phyloP scores from a whole-genome alignment of 1,140 invertebrate genomes.

The Brachionus manjavacas region DNA sequence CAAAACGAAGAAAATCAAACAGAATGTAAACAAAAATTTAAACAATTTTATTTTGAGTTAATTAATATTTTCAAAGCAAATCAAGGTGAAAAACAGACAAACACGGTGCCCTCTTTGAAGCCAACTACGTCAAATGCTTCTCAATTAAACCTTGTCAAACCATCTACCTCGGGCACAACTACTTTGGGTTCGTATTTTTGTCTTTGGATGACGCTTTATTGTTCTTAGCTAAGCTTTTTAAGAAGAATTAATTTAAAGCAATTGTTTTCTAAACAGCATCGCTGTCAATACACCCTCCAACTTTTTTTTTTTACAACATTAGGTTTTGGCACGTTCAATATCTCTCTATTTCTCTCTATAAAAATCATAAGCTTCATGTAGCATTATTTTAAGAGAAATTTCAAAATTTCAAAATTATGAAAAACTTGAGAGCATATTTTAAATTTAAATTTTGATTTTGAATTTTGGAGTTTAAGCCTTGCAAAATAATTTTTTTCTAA shows the following conservation, averaged over 20 bases:
- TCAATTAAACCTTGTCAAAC: not conserved
- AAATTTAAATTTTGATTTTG: not conserved
- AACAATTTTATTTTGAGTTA: not conserved
- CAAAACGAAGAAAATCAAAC: not conserved
- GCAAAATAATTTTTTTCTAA: not conserved
- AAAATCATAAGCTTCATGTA: not conserved
- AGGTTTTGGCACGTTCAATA: not conserved
- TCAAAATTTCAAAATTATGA: not conserved
- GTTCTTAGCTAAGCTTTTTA: constrained; percentile 2
- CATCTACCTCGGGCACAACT: not conserved
- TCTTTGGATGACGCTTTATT: constrained; percentile 11
- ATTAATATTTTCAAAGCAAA: not conserved
- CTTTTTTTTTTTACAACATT: not conserved
- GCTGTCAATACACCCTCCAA: not conserved
- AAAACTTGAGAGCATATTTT: not conserved
- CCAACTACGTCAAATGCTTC: not conserved
- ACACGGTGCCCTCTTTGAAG: not conserved
- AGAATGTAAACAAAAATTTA: not conserved
- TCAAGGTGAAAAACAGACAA: not conserved
- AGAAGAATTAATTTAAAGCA: not conserved
- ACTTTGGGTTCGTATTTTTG: not conserved
- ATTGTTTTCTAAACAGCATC: not conserved
- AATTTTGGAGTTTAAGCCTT: constrained; percentile 4
- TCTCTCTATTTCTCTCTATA: not conserved
- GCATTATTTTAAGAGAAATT: not conserved